A percentile compares a stretch with the other conserved stretches of the same genome.
These are phyloP conservation scores for Brachionus rubens DNA, from an alignment of 1,140 invertebrate genomes.

Conservation along the genomic window DNA sequence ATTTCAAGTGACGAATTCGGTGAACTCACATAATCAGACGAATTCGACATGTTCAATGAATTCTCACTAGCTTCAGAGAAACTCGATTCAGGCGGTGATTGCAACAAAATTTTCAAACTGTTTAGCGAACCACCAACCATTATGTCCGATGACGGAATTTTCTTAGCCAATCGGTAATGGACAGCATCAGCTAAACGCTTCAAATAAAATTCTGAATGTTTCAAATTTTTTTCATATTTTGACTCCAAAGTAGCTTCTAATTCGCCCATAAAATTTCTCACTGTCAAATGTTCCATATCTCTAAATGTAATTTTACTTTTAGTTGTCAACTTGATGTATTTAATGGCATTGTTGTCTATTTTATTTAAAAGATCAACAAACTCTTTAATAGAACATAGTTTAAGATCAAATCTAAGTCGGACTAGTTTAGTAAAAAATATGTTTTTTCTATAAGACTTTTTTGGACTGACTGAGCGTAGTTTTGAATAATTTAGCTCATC, in stretches of 20 bases:
- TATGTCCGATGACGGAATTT: slow-evolving; percentile 6
- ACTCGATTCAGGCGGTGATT: slow-evolving; percentile 14
- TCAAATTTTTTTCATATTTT: slow-evolving; percentile 23
- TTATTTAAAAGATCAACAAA: slow-evolving; percentile 11
- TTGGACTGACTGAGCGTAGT: background rate
- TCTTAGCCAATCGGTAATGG: slow-evolving; percentile 13
- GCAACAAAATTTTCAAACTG: background rate
- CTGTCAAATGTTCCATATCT: slow-evolving; percentile 31
- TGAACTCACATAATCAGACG: background rate
- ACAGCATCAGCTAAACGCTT: slow-evolving; percentile 36
- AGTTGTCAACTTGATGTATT: slow-evolving; percentile 33
- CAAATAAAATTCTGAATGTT: slow-evolving; percentile 32
- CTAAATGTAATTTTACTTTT: slow-evolving; percentile 40
- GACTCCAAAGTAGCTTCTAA: slow-evolving; percentile 37
- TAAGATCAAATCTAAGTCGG: slow-evolving; percentile 34
- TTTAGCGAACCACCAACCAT: background rate
- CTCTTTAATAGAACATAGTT: slow-evolving; percentile 44
- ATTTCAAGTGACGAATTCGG: background rate
- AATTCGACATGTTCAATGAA: background rate
- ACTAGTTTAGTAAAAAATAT: slow-evolving; percentile 32
- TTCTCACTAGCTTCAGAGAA: background rate
- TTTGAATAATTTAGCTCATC: background rate
- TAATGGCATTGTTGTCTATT: slow-evolving; percentile 37
- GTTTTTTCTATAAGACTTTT: slow-evolving; percentile 24
- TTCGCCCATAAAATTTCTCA: slow-evolving; percentile 46